Conservation (phyloP, 2,113 vertebrate genomes). For the Dasyurus viverrinus region DNA sequence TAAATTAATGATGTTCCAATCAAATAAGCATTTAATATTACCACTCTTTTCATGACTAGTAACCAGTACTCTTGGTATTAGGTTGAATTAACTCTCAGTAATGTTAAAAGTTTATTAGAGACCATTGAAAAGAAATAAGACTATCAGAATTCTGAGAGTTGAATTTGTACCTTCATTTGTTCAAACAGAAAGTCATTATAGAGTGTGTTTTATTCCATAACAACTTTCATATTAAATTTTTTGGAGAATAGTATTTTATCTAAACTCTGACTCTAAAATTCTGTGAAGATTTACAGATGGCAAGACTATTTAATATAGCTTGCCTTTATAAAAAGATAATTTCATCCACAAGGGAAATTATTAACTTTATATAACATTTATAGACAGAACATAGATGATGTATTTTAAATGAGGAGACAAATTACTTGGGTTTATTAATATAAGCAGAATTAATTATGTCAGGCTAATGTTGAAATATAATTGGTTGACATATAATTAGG, state of each 20-base stretch:
- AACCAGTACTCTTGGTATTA: not conserved
- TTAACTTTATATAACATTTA: slow-evolving; percentile 16
- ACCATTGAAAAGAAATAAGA: not conserved
- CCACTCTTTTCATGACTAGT: not conserved
- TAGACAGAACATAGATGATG: slow-evolving; percentile 13
- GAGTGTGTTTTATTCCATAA: slow-evolving; percentile 17
- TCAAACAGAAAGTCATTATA: not conserved
- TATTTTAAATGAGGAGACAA: slow-evolving; percentile 37
- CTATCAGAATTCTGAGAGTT: not conserved
- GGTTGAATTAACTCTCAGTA: not conserved
- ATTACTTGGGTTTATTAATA: slow-evolving; percentile 55
- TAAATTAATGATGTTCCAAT: not conserved
- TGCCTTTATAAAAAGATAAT: slow-evolving; percentile 15
- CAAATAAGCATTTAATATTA: not conserved
- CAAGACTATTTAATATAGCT: slow-evolving; percentile 35
- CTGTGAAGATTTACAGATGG: slow-evolving; percentile 31
- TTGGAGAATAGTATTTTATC: not conserved
- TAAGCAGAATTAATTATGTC: slow-evolving; percentile 49
- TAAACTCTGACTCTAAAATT: slow-evolving; percentile 43
- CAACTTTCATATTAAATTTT: slow-evolving; percentile 24
- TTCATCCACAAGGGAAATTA: slow-evolving; percentile 9
- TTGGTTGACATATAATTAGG: slow-evolving; percentile 53
- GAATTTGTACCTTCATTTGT: not conserved
- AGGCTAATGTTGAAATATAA: slow-evolving; percentile 49
- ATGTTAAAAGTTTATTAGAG: not conserved